Conservation (phyloP, 2,888 invertebrate species). For the Hesperia comma region DNA sequence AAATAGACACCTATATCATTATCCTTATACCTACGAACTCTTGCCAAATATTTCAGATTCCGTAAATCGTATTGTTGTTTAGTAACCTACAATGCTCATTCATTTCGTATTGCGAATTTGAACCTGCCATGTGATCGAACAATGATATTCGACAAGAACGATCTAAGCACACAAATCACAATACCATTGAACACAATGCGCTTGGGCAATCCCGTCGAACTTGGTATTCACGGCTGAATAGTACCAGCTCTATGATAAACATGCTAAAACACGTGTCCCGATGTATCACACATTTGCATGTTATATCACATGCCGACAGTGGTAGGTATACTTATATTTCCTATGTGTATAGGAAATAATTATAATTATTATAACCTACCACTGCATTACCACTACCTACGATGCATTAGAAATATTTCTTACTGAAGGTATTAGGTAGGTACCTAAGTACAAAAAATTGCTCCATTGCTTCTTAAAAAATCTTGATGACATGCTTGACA, state of each 20-base stretch:
- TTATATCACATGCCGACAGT: slow-evolving; percentile 8
- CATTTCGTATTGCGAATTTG: slow-evolving; percentile 4
- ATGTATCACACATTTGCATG: slow-evolving; percentile 7
- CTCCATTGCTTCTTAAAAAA: too few relatives aligned
- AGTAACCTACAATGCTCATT: slow-evolving; percentile 2
- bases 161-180: slow-evolving; percentile 7
- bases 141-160: slow-evolving; percentile 14
- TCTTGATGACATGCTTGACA: too few relatives aligned
- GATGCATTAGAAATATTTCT: too few relatives aligned
- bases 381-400: too few relatives aligned
- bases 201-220: slow-evolving; percentile 22
- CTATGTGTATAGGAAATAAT: too few relatives aligned
- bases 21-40: neutral
- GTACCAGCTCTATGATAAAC: neutral
- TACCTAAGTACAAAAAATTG: too few relatives aligned
- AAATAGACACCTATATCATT: too few relatives aligned
- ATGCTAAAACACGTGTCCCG: neutral
- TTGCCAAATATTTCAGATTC: neutral
- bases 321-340: neutral
- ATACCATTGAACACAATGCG: slow-evolving; percentile 21
- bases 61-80: neutral
- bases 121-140: neutral
- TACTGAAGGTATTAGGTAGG: too few relatives aligned
- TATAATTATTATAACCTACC: too few relatives aligned
- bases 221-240: slow-evolving; percentile 25